phyloP scores from a whole-genome alignment of 2,797 vertebrate genomes.

The Serranus cabrilla region DNA sequence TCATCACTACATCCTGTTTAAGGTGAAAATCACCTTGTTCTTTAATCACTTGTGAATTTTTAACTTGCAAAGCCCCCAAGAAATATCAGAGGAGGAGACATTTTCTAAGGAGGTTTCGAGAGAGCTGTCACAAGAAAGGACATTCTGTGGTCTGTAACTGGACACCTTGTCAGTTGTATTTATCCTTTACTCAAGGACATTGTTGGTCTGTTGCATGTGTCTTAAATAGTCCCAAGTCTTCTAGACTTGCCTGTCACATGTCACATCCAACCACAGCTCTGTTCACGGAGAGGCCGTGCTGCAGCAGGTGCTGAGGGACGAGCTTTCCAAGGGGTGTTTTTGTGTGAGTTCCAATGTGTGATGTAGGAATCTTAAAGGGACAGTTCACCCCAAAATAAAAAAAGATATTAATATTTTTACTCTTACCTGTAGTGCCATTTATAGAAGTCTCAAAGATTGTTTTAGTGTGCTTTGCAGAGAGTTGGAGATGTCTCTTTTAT shows the following conservation, averaged over 20 bases:
- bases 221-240: conserved; percentile 26
- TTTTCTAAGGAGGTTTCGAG: not conserved
- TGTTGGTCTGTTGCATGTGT: not conserved
- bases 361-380: not conserved
- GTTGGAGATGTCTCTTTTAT: too few relatives aligned
- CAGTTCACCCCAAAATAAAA: too few relatives aligned
- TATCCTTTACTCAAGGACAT: conserved; percentile 52
- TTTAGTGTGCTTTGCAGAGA: too few relatives aligned
- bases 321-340: conserved; percentile 12
- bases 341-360: not conserved
- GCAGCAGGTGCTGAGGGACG: conserved; percentile 6
- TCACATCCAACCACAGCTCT: conserved; percentile 42
- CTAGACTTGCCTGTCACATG: conserved; percentile 49
- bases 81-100: not conserved
- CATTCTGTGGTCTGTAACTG: conserved; percentile 33
- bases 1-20: not conserved
- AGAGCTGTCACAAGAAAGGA: conserved; percentile 21
- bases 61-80: not conserved
- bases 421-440: too few relatives aligned
- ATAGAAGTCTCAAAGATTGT: too few relatives aligned
- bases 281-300: conserved; percentile 18
- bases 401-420: too few relatives aligned
- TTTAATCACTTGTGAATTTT: conserved; percentile 23
- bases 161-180: conserved; percentile 49
- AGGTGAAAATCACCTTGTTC: not conserved